Percentiles rank a stretch among this genome's conserved stretches.
These are phyloP conservation scores for Polydrusus tereticollis DNA, from an alignment of 2,888 invertebrate species.

Conservation along the genomic window DNA sequence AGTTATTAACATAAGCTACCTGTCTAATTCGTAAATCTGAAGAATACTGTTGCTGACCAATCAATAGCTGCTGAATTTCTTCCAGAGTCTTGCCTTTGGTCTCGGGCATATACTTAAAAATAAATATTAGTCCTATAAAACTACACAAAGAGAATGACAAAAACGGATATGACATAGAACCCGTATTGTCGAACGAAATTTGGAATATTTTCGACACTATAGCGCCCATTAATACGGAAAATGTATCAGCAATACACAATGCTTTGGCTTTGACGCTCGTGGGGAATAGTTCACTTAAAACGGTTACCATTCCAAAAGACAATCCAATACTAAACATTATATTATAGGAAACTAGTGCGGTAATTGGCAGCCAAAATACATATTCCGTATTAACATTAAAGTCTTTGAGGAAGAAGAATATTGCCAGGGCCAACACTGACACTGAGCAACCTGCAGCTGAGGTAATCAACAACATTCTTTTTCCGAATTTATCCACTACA, in stretches of 20 bases:
- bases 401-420: conserved; percentile 68
- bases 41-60: conserved; percentile 61
- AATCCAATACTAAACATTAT: conserved; percentile 69
- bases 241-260: conserved; percentile 70
- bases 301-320: conserved; percentile 69
- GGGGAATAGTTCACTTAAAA: conserved; percentile 71
- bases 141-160: conserved; percentile 75
- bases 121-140: conserved; percentile 73
- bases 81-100: conserved; percentile 79
- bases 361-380: conserved; percentile 68
- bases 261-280: conserved; percentile 71
- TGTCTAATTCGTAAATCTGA: conserved; percentile 36
- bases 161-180: conserved; percentile 74
- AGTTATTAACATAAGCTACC: conserved; percentile 34
- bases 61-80: conserved; percentile 75
- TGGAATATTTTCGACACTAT: conserved; percentile 68
- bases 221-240: conserved; percentile 68
- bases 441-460: conserved; percentile 68
- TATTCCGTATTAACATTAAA: conserved; percentile 59
- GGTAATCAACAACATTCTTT: conserved; percentile 73
- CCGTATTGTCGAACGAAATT: conserved; percentile 70
- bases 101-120: conserved; percentile 74
- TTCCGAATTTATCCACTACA: conserved; percentile 75
- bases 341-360: conserved; percentile 68
- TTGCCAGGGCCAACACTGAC: conserved; percentile 64